phyloP scores from a whole-genome alignment of 2,113 vertebrate genomes.

The Parus major region DNA sequence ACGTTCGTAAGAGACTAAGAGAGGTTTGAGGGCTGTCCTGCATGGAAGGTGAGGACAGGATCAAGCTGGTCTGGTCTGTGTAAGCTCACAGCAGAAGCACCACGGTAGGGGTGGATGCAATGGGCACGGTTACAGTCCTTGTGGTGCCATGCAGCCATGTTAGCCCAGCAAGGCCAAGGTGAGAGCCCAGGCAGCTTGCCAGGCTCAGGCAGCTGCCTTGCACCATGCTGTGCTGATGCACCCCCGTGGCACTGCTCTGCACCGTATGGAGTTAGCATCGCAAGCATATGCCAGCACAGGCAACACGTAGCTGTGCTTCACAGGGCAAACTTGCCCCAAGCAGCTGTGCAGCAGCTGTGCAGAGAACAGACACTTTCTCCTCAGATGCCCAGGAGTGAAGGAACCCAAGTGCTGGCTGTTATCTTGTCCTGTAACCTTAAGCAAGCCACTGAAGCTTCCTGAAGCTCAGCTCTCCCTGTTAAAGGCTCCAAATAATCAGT shows the following conservation, averaged over 20 bases:
- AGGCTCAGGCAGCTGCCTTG: background rate
- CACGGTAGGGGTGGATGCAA: background rate
- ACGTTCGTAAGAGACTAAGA: background rate
- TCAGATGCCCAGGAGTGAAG: background rate
- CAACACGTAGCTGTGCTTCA: background rate
- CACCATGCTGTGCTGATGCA: background rate
- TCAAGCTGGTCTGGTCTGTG: background rate
- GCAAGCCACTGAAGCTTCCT: background rate
- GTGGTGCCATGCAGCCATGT: background rate
- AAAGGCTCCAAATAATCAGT: background rate
- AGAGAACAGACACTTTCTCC: background rate
- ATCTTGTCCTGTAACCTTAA: background rate
- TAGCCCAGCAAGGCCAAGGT: background rate
- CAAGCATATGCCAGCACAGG: background rate
- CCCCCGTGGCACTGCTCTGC: background rate
- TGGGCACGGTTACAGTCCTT: background rate
- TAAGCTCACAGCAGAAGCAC: background rate
- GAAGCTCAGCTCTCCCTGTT: background rate
- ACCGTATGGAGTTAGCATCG: rapidly evolving
- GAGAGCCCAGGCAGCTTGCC: background rate
- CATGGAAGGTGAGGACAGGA: background rate
- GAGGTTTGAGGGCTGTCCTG: background rate
- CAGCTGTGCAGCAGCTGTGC: constrained; percentile 25
- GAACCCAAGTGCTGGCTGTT: background rate
- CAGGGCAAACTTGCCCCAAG: background rate